Evolutionary conservation across 53 echinoderm and acorn worm species (phyloP).

Genomic region (Apostichopus leukothele): DNA sequence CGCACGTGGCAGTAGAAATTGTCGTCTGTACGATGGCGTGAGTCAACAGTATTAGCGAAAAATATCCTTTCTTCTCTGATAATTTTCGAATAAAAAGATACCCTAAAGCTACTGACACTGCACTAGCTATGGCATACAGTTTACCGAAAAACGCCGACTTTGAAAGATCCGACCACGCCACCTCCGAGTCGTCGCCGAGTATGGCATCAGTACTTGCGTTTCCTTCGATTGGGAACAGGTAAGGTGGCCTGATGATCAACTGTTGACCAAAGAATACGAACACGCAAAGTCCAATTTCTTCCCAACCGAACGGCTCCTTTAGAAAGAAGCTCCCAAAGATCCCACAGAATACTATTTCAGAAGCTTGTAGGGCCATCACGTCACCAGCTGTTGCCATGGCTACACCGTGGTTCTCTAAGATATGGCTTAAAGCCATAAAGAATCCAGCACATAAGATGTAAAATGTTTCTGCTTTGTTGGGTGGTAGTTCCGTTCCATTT

Average conservation of each 20-base stretch:
- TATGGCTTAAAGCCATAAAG: not conserved
- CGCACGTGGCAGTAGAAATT: not conserved
- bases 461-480: not conserved
- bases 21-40: not conserved
- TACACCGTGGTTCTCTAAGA: not conserved
- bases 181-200: too few species aligned
- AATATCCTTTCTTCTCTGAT: not conserved
- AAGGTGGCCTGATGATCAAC: not conserved
- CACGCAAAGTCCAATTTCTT: not conserved
- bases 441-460: not conserved
- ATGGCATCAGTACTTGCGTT: too few species aligned
- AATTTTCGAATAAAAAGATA: not conserved
- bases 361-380: not conserved
- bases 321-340: not conserved
- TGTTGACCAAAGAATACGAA: not conserved
- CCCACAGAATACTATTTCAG: slow-evolving; percentile 12
- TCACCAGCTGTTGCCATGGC: slow-evolving; percentile 7
- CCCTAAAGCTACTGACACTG: not conserved
- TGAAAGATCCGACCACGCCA: not conserved
- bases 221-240: not conserved
- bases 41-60: not conserved
- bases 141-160: not conserved
- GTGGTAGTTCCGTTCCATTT: not conserved
- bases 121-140: not conserved
- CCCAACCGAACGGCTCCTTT: slow-evolving; percentile 5